Percentiles rank a stretch among this genome's conserved stretches.
Evolutionary conservation across 2,888 invertebrate genomes (phyloP).

Genomic region (Malthinus seriepunctatus): DNA sequence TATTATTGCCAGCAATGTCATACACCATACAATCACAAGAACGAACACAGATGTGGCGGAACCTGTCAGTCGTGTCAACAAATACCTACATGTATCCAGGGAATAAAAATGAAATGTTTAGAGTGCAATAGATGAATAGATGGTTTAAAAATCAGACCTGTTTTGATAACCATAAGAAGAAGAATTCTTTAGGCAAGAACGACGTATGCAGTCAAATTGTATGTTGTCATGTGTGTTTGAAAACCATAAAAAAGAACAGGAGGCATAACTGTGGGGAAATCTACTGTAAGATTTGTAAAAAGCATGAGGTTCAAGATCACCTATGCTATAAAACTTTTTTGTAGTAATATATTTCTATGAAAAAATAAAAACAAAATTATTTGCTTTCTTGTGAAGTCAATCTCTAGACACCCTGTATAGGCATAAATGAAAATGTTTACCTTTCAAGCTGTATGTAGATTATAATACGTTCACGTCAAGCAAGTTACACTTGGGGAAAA

Average conservation of each 20-base stretch:
- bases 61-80: slow-evolving; percentile 16
- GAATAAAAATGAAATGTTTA: slow-evolving; percentile 3
- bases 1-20: slow-evolving; percentile 37
- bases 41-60: slow-evolving; percentile 22
- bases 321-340: no score
- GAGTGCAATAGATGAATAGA: slow-evolving; percentile 24
- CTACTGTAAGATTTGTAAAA: not conserved
- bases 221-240: slow-evolving; percentile 15
- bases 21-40: slow-evolving; percentile 27
- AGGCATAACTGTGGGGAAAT: not conserved
- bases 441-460: no score
- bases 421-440: no score
- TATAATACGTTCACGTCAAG: no score
- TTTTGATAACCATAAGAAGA: slow-evolving; percentile 18
- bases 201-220: slow-evolving; percentile 10
- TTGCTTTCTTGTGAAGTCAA: no score
- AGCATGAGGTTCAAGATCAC: not conserved
- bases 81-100: slow-evolving; percentile 21
- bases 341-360: no score
- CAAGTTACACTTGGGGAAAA: no score
- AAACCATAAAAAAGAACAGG: not conserved
- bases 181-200: not conserved
- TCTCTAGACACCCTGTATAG: no score
- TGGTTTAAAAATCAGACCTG: slow-evolving; percentile 10
- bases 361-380: no score